Conservation (phyloP, 2,797 vertebrate species). For the Pseudochirops cupreus region DNA sequence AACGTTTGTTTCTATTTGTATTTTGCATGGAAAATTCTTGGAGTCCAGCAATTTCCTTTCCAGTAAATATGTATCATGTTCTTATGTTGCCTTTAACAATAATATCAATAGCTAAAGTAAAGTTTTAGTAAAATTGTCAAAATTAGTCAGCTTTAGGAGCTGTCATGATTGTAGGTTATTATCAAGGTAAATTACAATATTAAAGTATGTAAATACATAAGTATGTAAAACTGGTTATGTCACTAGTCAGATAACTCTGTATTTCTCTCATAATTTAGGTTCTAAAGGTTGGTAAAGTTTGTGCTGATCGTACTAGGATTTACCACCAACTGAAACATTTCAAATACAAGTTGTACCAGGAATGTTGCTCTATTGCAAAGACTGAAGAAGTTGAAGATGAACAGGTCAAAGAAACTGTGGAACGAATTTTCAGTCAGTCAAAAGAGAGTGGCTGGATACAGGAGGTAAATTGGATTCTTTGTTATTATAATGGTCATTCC, state of each 20-base stretch:
- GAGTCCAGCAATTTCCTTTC: slow-evolving; percentile 12
- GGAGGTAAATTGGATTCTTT: slow-evolving; percentile 81
- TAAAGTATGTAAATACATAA: background rate
- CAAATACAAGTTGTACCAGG: slow-evolving; percentile 89
- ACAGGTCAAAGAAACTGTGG: slow-evolving; percentile 88
- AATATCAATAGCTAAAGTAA: background rate
- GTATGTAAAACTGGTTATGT: background rate
- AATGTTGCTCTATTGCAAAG: slow-evolving; percentile 81
- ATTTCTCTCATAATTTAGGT: slow-evolving; percentile 83
- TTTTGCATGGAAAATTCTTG: background rate
- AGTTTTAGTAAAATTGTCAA: background rate
- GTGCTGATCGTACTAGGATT: slow-evolving; percentile 87
- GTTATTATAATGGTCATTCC: background rate
- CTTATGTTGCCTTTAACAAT: slow-evolving; percentile 19
- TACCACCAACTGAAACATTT: slow-evolving; percentile 91
- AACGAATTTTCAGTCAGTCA: slow-evolving; percentile 84
- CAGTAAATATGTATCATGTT: background rate
- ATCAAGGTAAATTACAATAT: background rate
- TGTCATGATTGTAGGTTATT: background rate
- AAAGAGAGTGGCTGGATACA: slow-evolving; percentile 87
- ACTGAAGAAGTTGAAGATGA: slow-evolving; percentile 79
- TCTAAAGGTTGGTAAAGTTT: slow-evolving; percentile 87
- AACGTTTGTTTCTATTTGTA: background rate
- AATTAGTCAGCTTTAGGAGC: background rate
- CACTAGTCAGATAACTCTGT: slow-evolving; percentile 36